phyloP scores from a whole-genome alignment of 2,797 vertebrate species.

The Masticophis lateralis region DNA sequence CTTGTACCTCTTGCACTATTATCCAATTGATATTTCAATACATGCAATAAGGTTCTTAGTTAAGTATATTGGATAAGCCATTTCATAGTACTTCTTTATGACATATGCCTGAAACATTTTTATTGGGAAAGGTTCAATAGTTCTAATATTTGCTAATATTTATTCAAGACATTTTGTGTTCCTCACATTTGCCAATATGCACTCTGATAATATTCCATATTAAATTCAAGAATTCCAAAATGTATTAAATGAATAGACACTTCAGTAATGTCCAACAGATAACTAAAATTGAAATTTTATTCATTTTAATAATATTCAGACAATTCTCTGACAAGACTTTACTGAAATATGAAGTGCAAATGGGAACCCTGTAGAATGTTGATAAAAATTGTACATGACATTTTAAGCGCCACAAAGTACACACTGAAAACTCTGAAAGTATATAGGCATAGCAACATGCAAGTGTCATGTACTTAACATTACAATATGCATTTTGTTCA shows the following conservation, averaged over 20 bases:
- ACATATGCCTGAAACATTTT: not conserved
- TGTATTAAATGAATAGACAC: slow-evolving; percentile 73
- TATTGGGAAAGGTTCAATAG: not conserved
- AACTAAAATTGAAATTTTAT: slow-evolving; percentile 80
- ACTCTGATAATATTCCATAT: slow-evolving; percentile 48
- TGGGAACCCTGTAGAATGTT: slow-evolving; percentile 79
- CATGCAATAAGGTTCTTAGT: not conserved
- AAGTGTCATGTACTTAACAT: slow-evolving; percentile 80
- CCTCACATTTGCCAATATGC: slow-evolving; percentile 22
- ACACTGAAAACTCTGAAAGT: slow-evolving; percentile 82
- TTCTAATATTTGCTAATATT: slow-evolving; percentile 18
- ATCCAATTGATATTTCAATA: not conserved
- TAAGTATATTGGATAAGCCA: not conserved
- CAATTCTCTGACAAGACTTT: slow-evolving; percentile 77
- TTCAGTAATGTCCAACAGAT: slow-evolving; percentile 77
- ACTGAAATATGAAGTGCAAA: slow-evolving; percentile 76
- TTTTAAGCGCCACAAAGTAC: slow-evolving; percentile 78
- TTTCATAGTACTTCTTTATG: slow-evolving; percentile 7
- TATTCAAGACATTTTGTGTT: slow-evolving; percentile 45
- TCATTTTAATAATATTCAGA: slow-evolving; percentile 75
- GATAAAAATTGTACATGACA: slow-evolving; percentile 78
- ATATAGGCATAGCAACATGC: slow-evolving; percentile 81
- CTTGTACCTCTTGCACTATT: not conserved
- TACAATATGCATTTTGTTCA: slow-evolving; percentile 82
- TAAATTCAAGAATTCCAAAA: slow-evolving; percentile 45